These are phyloP conservation scores for Cnemophilus loriae DNA, from an alignment of 2,113 vertebrate species.

Conservation along the genomic window DNA sequence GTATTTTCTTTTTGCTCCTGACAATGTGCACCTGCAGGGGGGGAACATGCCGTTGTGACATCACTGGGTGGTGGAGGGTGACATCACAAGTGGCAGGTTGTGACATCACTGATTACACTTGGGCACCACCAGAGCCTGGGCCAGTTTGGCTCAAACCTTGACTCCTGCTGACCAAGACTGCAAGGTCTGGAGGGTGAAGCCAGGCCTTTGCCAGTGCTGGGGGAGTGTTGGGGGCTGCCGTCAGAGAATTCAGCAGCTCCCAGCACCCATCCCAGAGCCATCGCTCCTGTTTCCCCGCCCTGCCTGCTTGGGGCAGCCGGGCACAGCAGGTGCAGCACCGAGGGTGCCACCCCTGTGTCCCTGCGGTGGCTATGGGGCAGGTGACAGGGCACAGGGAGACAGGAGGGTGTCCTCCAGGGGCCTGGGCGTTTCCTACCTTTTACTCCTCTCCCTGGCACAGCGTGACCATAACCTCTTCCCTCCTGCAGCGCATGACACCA, in stretches of 20 bases:
- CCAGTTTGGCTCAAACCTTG: neutral
- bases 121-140: neutral
- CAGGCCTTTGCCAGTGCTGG: neutral
- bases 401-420: neutral
- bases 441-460: neutral
- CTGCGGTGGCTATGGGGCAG: accelerated
- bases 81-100: neutral
- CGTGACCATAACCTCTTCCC: neutral
- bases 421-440: neutral
- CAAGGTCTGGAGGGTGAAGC: neutral
- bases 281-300: accelerated
- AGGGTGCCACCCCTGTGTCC: neutral
- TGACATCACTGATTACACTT: neutral
- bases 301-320: neutral
- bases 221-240: neutral
- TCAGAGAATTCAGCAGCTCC: neutral
- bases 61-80: neutral
- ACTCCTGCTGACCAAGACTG: neutral
- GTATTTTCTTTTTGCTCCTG: neutral
- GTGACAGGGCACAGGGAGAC: neutral
- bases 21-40: neutral
- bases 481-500: neutral
- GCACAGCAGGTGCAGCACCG: accelerated
- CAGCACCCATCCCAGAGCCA: neutral
- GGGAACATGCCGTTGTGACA: neutral